Percentiles rank a stretch among this genome's conserved stretches.
Conservation (phyloP, 2,888 invertebrate genomes). For the Pristionchus entomophagus region DNA sequence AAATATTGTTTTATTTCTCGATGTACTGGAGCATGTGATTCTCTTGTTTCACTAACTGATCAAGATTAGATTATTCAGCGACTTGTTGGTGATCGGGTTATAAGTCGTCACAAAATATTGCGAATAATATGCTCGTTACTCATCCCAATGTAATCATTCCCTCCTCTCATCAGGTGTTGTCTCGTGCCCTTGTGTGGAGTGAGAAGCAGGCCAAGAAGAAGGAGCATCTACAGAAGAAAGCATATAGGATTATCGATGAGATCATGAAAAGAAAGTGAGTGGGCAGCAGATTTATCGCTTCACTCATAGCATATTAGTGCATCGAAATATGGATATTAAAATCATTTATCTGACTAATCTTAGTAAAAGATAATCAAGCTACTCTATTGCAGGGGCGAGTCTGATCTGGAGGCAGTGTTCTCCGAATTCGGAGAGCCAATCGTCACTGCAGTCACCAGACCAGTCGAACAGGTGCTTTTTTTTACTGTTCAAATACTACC, state of each 20-base stretch:
- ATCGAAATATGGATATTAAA: no score
- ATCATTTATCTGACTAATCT: no score
- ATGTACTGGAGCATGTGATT: no score
- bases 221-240: conserved; percentile 69
- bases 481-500: background rate
- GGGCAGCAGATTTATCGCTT: background rate
- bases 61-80: no score
- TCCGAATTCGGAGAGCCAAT: conserved; percentile 1
- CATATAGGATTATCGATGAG: conserved; percentile 71
- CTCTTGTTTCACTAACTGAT: no score
- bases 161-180: conserved; percentile 15
- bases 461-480: conserved; percentile 35
- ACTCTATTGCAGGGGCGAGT: background rate
- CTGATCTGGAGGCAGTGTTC: conserved; percentile 37
- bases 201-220: conserved; percentile 43
- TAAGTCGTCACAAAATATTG: no score
- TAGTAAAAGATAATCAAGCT: no score
- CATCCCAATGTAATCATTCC: no score
- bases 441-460: conserved; percentile 25
- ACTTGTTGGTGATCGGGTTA: no score
- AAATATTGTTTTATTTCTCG: no score
- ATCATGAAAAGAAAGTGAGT: conserved; percentile 63
- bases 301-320: background rate
- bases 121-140: no score
- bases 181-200: conserved; percentile 7